These are phyloP conservation scores for Gouania willdenowi DNA, from an alignment of 2,797 vertebrate species.

Conservation along the genomic window DNA sequence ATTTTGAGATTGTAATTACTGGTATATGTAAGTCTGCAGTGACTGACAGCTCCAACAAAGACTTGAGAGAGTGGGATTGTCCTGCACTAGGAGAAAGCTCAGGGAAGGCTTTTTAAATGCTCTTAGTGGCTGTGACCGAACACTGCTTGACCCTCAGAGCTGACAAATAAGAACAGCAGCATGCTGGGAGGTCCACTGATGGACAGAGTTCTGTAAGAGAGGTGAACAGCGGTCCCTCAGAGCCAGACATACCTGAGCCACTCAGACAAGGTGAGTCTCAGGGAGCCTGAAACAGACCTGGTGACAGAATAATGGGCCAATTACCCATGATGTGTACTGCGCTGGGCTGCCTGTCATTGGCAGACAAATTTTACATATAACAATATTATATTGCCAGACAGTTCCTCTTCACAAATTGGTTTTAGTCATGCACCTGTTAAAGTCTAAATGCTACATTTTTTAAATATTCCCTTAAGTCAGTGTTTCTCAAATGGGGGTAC, in stretches of 20 bases:
- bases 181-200: conserved; percentile 77
- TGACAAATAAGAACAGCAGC: conserved; percentile 45
- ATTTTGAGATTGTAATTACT: conserved; percentile 59
- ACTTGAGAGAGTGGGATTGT: conserved; percentile 53
- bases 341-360: conserved; percentile 64
- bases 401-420: too few species aligned
- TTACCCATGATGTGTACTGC: conserved; percentile 78
- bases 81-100: conserved; percentile 22
- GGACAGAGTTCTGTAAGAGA: conserved; percentile 67
- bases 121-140: conserved; percentile 35
- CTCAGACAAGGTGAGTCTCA: conserved; percentile 68
- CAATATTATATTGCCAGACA: conserved; percentile 58
- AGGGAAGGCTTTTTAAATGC: conserved; percentile 30
- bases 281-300: conserved; percentile 54
- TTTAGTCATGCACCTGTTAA: too few species aligned
- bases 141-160: conserved; percentile 12
- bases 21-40: conserved; percentile 43
- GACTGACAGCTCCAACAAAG: conserved; percentile 67
- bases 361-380: conserved; percentile 76
- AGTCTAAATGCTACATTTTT: too few species aligned
- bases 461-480: too few species aligned
- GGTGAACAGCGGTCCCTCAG: conserved; percentile 40
- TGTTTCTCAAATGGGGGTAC: too few species aligned
- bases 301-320: conserved; percentile 80
- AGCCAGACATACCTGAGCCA: conserved; percentile 77